These are phyloP conservation scores for Embiotoca jacksoni DNA, from an alignment of 2,113 vertebrate genomes.

Conservation along the genomic window DNA sequence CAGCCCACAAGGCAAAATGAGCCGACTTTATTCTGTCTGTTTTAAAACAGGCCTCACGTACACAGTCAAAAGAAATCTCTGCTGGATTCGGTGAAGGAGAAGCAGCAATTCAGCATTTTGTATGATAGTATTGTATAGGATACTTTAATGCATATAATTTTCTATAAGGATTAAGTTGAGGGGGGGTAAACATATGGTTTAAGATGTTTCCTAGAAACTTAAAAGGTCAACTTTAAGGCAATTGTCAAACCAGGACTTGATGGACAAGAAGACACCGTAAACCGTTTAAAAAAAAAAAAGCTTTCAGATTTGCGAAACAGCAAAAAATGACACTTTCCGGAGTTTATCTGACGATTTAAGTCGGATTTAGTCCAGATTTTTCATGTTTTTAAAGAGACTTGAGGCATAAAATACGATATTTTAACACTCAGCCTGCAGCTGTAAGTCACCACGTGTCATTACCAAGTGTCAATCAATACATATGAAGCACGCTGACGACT, in stretches of 20 bases:
- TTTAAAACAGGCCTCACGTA: slow-evolving; percentile 41
- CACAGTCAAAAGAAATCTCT: slow-evolving; percentile 21
- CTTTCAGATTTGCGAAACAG: too few relatives aligned
- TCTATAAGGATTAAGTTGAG: neutral
- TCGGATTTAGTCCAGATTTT: neutral
- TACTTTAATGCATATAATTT: neutral
- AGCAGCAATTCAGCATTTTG: slow-evolving; percentile 5
- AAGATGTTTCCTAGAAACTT: too few relatives aligned
- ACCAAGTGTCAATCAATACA: neutral
- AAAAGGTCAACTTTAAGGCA: too few relatives aligned
- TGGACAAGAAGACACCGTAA: too few relatives aligned
- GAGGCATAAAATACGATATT: neutral
- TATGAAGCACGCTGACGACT: neutral
- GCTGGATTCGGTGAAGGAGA: slow-evolving; percentile 18
- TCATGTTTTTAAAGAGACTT: neutral
- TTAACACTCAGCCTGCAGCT: neutral
- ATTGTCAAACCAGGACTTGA: too few relatives aligned
- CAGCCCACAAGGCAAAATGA: slow-evolving; percentile 65
- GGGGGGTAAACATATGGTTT: neutral
- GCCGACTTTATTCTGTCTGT: slow-evolving; percentile 55
- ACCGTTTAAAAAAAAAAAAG: too few relatives aligned
- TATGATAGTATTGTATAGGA: slow-evolving; percentile 22
- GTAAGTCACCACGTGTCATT: too few relatives aligned
- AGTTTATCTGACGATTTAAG: too few relatives aligned
- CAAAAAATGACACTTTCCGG: too few relatives aligned